A percentile compares a stretch with the other conserved stretches of the same genome.
Evolutionary conservation across 2,113 vertebrate species (phyloP).

Genomic region (Formicarius rufipectus): DNA sequence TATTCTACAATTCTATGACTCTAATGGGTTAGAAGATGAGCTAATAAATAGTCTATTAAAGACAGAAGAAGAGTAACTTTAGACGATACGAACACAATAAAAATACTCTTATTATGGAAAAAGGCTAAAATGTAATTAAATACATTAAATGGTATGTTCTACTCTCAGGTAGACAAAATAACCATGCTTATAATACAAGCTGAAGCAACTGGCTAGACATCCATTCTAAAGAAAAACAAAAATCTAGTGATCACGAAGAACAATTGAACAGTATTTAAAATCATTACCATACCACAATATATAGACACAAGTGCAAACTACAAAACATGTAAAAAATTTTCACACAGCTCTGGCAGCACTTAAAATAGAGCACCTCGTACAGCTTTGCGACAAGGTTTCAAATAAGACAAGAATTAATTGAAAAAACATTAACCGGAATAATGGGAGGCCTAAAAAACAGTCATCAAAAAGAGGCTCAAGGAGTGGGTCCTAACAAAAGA

Average conservation of each 20-base stretch:
- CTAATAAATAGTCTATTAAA: neutral
- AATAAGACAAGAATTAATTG: neutral
- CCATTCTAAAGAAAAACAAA: neutral
- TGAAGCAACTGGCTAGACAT: neutral
- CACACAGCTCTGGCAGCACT: neutral
- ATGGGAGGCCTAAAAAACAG: neutral
- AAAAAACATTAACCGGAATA: neutral
- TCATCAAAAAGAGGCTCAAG: neutral
- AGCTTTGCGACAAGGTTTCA: neutral
- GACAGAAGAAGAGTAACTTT: neutral
- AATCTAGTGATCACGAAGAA: neutral
- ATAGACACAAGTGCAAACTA: neutral
- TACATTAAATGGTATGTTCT: neutral
- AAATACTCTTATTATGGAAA: neutral
- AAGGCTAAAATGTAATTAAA: neutral
- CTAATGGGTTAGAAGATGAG: neutral
- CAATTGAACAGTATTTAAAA: rapidly evolving
- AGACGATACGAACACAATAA: neutral
- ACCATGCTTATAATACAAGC: neutral
- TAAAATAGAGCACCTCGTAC: neutral
- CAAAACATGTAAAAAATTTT: neutral
- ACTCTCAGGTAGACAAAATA: neutral
- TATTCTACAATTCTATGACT: neutral
- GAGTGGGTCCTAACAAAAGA: neutral
- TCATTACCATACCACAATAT: neutral